Base-by-base conservation (phyloP, 2,113 vertebrate genomes). In the Percina caprodes region DNA sequence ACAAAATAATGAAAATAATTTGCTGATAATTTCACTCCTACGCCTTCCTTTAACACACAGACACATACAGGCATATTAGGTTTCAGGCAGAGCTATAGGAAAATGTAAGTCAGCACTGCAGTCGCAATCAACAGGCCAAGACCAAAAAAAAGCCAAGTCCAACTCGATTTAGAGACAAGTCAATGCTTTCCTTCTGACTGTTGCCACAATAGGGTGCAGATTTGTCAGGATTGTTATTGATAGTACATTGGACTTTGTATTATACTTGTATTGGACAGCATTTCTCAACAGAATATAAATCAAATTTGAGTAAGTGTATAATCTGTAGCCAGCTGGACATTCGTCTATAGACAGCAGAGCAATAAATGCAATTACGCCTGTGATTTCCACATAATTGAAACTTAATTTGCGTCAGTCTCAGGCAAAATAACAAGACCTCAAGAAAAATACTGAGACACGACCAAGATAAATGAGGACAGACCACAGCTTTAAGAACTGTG, bases 361-460 rank as follows among this genome's bases (percentile, higher is more conserved):
- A 82, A 82, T 77, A 30, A 63, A 79, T 69, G 62, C 79, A 88
- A 84, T 90, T 77, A 82, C 5, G 61, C 42, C 54, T 19, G 55
- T 63, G 61, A 89, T 87, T 90, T 87, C 70, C 68, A 77, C 71
- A 88, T 87, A 83, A 90, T 84, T 89, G 82, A 86, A 76, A 78
- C 49, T 26, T 89, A 24, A 84, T 88, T 86, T 85, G 48, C 89
- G 89, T 91, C 82, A 67, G 73, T 84, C 1, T 88, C 54, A 19
- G 54, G 65, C 48, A 56, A 80, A 86, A 91, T 70, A 82, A 80
- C 66, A 79, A 89, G 83, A 86, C 77, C 62, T 89, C 71, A 89
- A 91, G 69, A 74, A 88, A 88, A 89, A 91, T 42, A 84, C 49
- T 10, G 63, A 80, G 56, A 73, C 58, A 69, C 13, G 16, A 89